Percentiles rank a stretch among this genome's conserved stretches.
Conservation (phyloP, 2,113 vertebrate genomes). For the Neofelis nebulosa region DNA sequence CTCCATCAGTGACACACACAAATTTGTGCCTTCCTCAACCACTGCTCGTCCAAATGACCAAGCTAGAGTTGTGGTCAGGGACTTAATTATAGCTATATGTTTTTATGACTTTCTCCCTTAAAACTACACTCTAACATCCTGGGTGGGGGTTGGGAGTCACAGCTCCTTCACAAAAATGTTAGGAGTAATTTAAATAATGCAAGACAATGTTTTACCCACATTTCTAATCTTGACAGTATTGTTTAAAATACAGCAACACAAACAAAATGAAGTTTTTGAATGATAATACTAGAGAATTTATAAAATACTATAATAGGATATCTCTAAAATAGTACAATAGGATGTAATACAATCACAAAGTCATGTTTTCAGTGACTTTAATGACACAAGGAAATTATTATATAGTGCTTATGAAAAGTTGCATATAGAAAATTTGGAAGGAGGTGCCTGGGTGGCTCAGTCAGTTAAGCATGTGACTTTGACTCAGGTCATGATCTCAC, state of each 20-base stretch:
- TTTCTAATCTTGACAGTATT: not conserved
- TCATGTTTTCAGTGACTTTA: not conserved
- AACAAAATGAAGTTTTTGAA: slow-evolving; percentile 20
- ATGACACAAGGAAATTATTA: not conserved
- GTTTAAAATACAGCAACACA: slow-evolving; percentile 11
- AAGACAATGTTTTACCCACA: slow-evolving; percentile 6
- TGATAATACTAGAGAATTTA: not conserved
- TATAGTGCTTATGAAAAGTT: not conserved
- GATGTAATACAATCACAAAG: not conserved
- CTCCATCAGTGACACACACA: not conserved
- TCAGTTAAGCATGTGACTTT: no score
- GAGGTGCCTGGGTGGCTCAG: no score
- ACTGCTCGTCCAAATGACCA: not conserved
- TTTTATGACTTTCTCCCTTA: slow-evolving; percentile 40
- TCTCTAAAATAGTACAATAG: not conserved
- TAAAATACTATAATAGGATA: not conserved
- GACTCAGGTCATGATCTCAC: no score
- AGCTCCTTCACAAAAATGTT: not conserved
- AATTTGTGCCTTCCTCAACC: not conserved
- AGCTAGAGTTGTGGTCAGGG: not conserved
- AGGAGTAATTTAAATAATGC: not conserved
- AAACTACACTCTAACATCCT: not conserved
- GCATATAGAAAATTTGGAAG: not conserved
- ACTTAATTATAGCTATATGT: not conserved
- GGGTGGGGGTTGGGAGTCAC: not conserved